Conservation (phyloP, 30 jellyfish, hydroid and myxozoan genomes). For the Aurelia sp. region DNA sequence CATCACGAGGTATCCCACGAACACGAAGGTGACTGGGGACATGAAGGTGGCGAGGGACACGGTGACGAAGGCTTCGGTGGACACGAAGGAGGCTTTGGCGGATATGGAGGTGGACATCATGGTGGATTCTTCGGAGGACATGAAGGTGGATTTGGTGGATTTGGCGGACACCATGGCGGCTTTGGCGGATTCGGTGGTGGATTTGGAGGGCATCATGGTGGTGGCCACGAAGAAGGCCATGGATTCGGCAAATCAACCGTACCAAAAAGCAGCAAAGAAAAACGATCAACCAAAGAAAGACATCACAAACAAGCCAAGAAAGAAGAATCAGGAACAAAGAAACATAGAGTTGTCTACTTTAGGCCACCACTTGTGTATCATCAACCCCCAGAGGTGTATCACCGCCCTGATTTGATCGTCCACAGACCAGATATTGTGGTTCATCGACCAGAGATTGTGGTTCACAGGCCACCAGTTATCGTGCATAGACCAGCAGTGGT, state of each 20-base stretch:
- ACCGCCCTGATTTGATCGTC: constrained; percentile 93
- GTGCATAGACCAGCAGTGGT: constrained; percentile 98
- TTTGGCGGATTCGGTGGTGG: constrained; percentile 65
- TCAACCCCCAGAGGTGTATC: constrained; percentile 95
- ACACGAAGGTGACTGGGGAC: constrained; percentile 67
- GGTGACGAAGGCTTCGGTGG: constrained; percentile 73
- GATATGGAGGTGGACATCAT: constrained; percentile 54
- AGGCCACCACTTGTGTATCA: constrained; percentile 96
- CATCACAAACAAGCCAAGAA: constrained; percentile 39
- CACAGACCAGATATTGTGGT: constrained; percentile 99
- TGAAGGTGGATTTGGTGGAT: constrained; percentile 14
- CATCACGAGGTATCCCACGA: constrained; percentile 82
- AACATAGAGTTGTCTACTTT: constrained; percentile 89
- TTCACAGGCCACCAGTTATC: constrained; percentile 95
- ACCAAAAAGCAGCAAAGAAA: constrained; percentile 44
- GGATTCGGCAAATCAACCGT: constrained; percentile 67
- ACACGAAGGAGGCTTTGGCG: constrained; percentile 72
- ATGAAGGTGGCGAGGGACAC: constrained; percentile 53
- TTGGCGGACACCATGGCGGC: not conserved
- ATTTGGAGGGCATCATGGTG: constrained; percentile 55
- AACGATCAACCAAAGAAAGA: constrained; percentile 32
- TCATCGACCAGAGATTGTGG: constrained; percentile 93
- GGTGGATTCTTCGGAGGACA: constrained; percentile 1
- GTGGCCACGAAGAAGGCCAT: constrained; percentile 85
- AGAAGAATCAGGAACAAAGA: constrained; percentile 70